A percentile compares a stretch with the other conserved stretches of the same genome.
Conservation (phyloP, 2,113 vertebrate species). For the Hydrochoerus hydrochaeris region DNA sequence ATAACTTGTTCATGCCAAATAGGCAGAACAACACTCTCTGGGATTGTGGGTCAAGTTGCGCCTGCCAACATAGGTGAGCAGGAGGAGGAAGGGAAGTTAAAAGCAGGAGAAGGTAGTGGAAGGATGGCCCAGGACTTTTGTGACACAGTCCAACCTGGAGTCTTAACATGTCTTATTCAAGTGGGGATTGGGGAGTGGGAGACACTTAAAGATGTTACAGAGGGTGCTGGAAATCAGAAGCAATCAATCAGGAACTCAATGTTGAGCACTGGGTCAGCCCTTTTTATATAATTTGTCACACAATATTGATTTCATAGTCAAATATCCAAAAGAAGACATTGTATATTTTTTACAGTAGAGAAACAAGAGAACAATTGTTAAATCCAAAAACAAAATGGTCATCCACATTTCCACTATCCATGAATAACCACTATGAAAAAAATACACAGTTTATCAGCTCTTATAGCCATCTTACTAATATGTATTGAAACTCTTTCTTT, state of each 20-base stretch:
- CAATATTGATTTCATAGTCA: not conserved
- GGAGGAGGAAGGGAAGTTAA: not conserved
- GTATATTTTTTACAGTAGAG: not conserved
- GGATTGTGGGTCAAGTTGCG: not conserved
- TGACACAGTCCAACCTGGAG: not conserved
- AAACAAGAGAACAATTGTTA: not conserved
- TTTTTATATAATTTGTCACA: not conserved
- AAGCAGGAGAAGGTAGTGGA: no score
- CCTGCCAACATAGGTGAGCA: no score
- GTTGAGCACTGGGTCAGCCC: fast-evolving
- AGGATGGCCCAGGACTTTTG: not conserved
- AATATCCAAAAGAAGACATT: not conserved
- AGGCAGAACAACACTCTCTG: not conserved
- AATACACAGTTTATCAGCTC: no score
- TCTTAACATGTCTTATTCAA: not conserved
- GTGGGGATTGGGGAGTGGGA: no score
- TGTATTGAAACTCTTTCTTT: no score
- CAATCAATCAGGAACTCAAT: fast-evolving
- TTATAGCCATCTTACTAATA: no score
- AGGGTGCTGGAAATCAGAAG: not conserved
- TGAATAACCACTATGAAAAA: no score
- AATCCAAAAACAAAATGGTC: no score
- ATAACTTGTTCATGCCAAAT: no score
- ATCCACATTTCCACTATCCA: no score
- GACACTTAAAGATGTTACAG: not conserved